phyloP scores from a whole-genome alignment of 2,113 vertebrate genomes.

The Baryphthengus martii region DNA sequence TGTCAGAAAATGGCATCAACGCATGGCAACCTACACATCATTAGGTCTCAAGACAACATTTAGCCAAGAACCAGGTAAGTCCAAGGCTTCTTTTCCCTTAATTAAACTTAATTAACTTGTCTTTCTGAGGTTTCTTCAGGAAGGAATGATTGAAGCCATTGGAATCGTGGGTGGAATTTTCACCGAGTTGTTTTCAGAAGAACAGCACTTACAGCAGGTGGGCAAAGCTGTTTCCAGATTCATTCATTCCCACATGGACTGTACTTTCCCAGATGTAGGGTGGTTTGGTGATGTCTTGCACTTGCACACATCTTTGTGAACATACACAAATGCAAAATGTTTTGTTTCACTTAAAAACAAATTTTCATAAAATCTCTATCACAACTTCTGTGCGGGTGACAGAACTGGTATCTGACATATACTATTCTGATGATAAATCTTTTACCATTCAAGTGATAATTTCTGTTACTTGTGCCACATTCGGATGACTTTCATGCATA shows the following conservation, averaged over 20 bases:
- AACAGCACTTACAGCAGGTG: not conserved
- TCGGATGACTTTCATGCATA: not conserved
- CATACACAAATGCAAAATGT: not conserved
- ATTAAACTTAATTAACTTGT: not conserved
- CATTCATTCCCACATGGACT: not conserved
- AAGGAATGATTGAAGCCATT: not conserved
- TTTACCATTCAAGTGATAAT: not conserved
- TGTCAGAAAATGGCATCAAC: not conserved
- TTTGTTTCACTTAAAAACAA: not conserved
- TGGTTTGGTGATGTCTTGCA: not conserved
- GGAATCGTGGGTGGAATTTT: not conserved
- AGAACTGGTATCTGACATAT: not conserved
- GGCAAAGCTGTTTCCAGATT: not conserved
- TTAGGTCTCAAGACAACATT: not conserved
- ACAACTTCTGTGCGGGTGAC: not conserved
- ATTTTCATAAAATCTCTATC: not conserved
- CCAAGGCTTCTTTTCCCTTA: not conserved
- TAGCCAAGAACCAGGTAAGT: not conserved
- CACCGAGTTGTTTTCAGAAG: not conserved
- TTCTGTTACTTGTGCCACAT: not conserved
- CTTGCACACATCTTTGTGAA: not conserved
- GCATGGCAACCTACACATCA: not conserved
- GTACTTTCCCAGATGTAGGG: no score
- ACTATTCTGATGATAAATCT: not conserved
- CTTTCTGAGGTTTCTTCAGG: not conserved